Evolutionary conservation across 2,113 vertebrate species (phyloP), one percentile per base, ranked within the genome.

Genomic region (Lagenorhynchus albirostris): DNA sequence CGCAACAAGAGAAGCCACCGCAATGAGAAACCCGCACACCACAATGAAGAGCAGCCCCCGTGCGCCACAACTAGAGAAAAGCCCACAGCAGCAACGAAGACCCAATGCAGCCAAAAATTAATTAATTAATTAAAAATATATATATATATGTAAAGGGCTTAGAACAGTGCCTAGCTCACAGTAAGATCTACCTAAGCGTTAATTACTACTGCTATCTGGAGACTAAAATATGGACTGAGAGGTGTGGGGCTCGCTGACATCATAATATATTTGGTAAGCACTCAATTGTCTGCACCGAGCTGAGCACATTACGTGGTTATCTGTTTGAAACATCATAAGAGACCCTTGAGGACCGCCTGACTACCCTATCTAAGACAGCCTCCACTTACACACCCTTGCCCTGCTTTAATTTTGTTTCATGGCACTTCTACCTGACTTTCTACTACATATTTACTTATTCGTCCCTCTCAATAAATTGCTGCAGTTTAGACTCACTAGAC

Each of bases 181-280:
- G 47, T 70, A 83, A 88, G 21, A 71, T 55, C 82, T 95, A 89
- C 36, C 26, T 81, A 91, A 68, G 38, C 80, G 55, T 97, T 95
- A 13, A 87, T 84, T 88, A 82, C 90, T 84, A 81, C 36, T 93
- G 63, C 58, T 96, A 36, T 91, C 60, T 70, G 38, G 25, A 95
- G 63, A 87, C 80, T 58, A 87, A 94, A 97, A 94, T 90, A 90
- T n/a, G 23, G 20, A 90, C 93, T 92, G 58, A 95, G 58, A 91
- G 50, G 18, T 68, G 76, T 89, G 50, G 20, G 36, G 41, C 60
- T 41, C 50, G 6, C 36, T 87, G 63, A 77, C 93, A 50, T 50
- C 71, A 91, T 76, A 84, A 79, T 73, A 31, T 65, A 53, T 71
- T 79, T 93, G 73, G 74, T 82, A 97, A 97, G 50, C 80, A 92